A percentile compares a stretch with the other conserved stretches of the same genome.
phyloP scores from a whole-genome alignment of 2,113 vertebrate species.

The Istiophorus platypterus region DNA sequence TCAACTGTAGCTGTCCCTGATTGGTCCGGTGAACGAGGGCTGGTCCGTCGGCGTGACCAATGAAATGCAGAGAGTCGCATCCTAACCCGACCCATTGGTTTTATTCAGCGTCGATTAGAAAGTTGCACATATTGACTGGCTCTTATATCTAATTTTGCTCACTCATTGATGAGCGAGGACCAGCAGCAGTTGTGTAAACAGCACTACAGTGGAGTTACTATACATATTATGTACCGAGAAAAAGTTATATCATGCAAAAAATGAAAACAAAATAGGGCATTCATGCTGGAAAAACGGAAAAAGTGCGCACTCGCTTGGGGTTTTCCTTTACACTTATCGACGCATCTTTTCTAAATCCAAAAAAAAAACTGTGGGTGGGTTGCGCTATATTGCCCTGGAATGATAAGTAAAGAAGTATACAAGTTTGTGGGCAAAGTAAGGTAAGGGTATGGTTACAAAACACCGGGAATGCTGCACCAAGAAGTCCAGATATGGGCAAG shows the following conservation, averaged over 20 bases:
- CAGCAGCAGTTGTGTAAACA: slow-evolving; percentile 73
- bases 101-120: slow-evolving; percentile 56
- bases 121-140: slow-evolving; percentile 57
- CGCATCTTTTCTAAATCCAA: background rate
- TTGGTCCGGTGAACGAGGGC: slow-evolving; percentile 68
- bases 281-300: too few species aligned
- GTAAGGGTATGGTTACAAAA: slow-evolving; percentile 6
- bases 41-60: slow-evolving; percentile 60
- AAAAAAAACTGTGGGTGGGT: background rate
- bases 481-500: slow-evolving; percentile 45
- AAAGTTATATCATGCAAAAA: slow-evolving; percentile 39
- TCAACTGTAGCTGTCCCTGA: slow-evolving; percentile 47
- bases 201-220: slow-evolving; percentile 37
- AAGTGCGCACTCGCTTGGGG: too few species aligned
- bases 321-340: background rate
- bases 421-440: background rate
- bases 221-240: slow-evolving; percentile 10
- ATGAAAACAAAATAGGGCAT: too few species aligned
- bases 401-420: background rate
- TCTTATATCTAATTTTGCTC: slow-evolving; percentile 63
- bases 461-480: slow-evolving; percentile 7
- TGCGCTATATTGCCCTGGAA: too few species aligned
- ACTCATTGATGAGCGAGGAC: slow-evolving; percentile 78
- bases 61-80: slow-evolving; percentile 32
- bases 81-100: slow-evolving; percentile 61